These are phyloP conservation scores for Noctua fimbriata DNA, from an alignment of 2,888 invertebrate genomes.

Conservation along the genomic window DNA sequence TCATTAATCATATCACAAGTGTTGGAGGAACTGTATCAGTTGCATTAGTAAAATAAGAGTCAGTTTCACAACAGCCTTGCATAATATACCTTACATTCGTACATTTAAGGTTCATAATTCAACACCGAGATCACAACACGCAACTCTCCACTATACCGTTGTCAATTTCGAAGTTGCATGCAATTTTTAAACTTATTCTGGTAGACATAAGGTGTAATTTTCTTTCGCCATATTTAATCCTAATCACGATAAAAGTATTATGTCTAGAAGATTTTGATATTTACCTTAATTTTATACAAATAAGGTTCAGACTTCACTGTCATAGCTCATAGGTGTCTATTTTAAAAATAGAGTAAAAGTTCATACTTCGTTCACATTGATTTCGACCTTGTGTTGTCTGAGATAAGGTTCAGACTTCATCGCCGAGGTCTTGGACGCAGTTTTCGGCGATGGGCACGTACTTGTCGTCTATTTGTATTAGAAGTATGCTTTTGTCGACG, in stretches of 20 bases:
- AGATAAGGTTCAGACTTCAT: constrained; percentile 88
- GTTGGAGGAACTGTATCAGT: constrained; percentile 46
- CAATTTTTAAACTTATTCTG: constrained; percentile 15
- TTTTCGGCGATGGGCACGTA: constrained; percentile 98
- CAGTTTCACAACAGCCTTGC: constrained; percentile 34
- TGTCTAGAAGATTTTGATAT: constrained; percentile 27
- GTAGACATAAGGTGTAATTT: constrained; percentile 31
- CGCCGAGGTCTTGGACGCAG: constrained; percentile 95
- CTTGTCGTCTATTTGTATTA: constrained; percentile 97
- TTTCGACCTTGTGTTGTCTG: constrained; percentile 13
- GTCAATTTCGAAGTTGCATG: constrained; percentile 18
- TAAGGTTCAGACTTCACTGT: constrained; percentile 56
- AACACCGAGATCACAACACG: constrained; percentile 49
- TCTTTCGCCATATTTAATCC: constrained; percentile 29
- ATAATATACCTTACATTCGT: constrained; percentile 19
- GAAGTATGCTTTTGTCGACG: constrained; percentile 96
- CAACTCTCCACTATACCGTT: constrained; percentile 1
- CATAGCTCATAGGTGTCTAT: constrained; percentile 33
- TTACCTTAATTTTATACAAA: constrained; percentile 25
- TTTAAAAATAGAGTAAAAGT: constrained; percentile 20
- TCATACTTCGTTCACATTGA: constrained; percentile 37
- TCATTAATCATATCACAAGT: constrained; percentile 23
- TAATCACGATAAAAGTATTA: constrained; percentile 20
- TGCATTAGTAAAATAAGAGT: constrained; percentile 31
- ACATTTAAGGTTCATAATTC: constrained; percentile 50